Base-by-base conservation (phyloP, 2,113 vertebrate genomes). In the Castor canadensis region DNA sequence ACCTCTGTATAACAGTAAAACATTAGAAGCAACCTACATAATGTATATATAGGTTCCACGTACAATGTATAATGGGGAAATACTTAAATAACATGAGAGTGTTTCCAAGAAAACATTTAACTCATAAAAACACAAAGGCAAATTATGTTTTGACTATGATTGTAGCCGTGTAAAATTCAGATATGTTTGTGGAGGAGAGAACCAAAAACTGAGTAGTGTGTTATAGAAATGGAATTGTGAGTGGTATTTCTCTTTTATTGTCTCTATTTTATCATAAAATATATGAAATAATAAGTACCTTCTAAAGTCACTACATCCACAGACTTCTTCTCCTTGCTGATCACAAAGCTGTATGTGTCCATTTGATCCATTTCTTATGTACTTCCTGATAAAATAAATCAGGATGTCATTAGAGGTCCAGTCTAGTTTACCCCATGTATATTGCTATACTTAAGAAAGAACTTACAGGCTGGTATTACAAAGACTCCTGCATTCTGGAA, bases 181-280 rank as follows among this genome's bases (percentile, higher is more conserved):
- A 40, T 56, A 56, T 54, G 38, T 76, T 82, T 87, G 38, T 73
- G 16, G 28, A 62, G n/a, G 22, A 69, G 19, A 40, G 6, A 91
- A 62, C 15, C 49, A 38, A 84, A 71, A 45, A 62, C 19, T 45
- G 66, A 85, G 62, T 86, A 60, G 9, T 93, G 12, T 67, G 16
- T 26, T 60, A 80, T 3, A 66, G 22, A 24, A 66, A 66, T 13
- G 9, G 28, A 35, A 62, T 49, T 82, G 1, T 64, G 24, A 76
- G 17, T 67, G 54, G 40, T 49, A 76, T 38, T 84, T 87, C 30
- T 81, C 45, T 90, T 84, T 81, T 56, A 30, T 28, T n/a, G 3
- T 82, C 20, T 91, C 91, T 54, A 80, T 60, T 93, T 89, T 89
- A 76, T 20, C n/a, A 84, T 9, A 92, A 93, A 86, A 56, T 69